phyloP scores from a whole-genome alignment of 1,140 invertebrate genomes.

The Oppia nitens region DNA sequence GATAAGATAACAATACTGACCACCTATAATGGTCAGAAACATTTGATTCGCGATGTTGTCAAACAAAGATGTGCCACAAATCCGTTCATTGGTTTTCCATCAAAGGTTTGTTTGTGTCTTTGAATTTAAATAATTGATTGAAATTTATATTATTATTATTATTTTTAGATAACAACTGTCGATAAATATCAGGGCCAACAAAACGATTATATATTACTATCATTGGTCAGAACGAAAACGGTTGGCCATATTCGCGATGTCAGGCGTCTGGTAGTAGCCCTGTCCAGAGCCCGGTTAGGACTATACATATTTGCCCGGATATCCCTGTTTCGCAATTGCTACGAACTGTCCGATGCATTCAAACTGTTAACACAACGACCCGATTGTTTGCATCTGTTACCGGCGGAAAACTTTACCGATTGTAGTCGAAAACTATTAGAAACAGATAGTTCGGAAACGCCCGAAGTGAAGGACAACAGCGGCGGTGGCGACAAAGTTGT shows the following conservation, averaged over 20 bases:
- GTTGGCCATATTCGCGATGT: conserved; percentile 95
- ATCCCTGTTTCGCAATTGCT: conserved; percentile 83
- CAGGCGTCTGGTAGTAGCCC: conserved; percentile 85
- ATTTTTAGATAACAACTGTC: conserved; percentile 53
- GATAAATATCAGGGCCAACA: conserved; percentile 99
- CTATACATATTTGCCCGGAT: conserved; percentile 90
- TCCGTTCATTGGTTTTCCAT: conserved; percentile 84
- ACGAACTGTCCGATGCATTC: conserved; percentile 86
- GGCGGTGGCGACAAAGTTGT: conserved; percentile 5
- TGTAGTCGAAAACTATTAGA: too few relatives aligned
- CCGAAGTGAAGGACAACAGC: neutral
- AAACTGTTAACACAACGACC: conserved; percentile 55
- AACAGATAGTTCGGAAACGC: neutral
- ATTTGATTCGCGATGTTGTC: conserved; percentile 88
- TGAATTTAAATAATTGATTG: neutral
- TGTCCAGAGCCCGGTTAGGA: conserved; percentile 92
- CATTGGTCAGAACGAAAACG: conserved; percentile 81
- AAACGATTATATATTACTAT: conserved; percentile 94
- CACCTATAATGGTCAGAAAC: conserved; percentile 98
- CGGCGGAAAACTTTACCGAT: conserved; percentile 59
- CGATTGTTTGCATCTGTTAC: conserved; percentile 51
- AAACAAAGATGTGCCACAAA: conserved; percentile 84
- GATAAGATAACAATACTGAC: conserved; percentile 97
- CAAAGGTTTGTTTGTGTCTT: conserved; percentile 47
- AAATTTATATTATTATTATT: neutral